phyloP scores from a whole-genome alignment of 2,113 vertebrate genomes.

The Dryoscopus gambensis region DNA sequence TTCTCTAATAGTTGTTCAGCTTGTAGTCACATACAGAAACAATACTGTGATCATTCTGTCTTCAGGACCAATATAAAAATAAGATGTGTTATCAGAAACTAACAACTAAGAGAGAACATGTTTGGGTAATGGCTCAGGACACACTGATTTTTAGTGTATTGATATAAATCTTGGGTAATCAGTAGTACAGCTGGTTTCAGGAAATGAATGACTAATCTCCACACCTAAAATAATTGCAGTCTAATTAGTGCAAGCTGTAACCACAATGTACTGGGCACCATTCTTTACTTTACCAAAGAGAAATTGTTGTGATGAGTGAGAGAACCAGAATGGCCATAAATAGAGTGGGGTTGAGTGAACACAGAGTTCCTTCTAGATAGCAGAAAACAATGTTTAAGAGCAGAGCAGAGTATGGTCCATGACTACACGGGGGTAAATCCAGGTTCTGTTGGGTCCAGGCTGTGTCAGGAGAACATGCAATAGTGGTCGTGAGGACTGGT shows the following conservation, averaged over 20 bases:
- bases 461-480: background rate
- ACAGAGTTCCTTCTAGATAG: background rate
- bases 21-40: background rate
- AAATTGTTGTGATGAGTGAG: background rate
- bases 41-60: background rate
- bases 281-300: background rate
- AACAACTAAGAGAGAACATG: background rate
- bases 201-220: background rate
- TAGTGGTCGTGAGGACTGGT: background rate
- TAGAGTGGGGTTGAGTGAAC: background rate
- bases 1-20: background rate
- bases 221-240: background rate
- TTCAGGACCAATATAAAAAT: background rate
- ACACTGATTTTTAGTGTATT: background rate
- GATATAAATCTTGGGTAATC: background rate
- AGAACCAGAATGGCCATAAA: background rate
- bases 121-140: background rate
- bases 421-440: background rate
- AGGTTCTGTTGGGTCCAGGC: background rate
- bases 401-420: accelerated
- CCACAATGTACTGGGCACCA: background rate
- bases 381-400: background rate
- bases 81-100: background rate
- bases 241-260: background rate
- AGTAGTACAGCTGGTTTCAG: background rate